Conservation (phyloP, 2,113 vertebrate genomes). For the Pipra filicauda region DNA sequence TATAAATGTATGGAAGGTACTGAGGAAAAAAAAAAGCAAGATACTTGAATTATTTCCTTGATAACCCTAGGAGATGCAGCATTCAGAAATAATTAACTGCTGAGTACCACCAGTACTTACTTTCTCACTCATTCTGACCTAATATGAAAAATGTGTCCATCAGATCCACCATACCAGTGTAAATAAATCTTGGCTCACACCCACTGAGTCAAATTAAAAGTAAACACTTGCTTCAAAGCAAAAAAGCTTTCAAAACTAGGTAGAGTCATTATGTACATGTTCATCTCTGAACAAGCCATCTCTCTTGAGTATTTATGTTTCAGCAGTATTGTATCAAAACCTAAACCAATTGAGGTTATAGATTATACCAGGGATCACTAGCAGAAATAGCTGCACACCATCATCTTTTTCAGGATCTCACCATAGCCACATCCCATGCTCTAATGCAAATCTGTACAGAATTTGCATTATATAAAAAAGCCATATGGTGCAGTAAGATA, state of each 20-base stretch:
- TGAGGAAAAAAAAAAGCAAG: neutral
- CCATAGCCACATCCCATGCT: neutral
- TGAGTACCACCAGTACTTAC: neutral
- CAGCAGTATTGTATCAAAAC: neutral
- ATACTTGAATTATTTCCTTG: neutral
- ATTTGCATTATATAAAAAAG: neutral
- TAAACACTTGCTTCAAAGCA: neutral
- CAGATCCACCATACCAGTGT: neutral
- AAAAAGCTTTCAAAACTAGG: neutral
- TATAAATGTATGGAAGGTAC: neutral
- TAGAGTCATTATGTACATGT: neutral
- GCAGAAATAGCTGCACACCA: neutral
- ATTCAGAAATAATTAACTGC: neutral
- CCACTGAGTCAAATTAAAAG: neutral
- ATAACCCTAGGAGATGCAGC: neutral
- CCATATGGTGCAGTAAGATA: neutral
- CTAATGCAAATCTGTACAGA: neutral
- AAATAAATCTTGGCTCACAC: neutral
- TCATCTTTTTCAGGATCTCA: neutral
- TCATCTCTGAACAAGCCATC: neutral
- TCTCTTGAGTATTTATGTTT: neutral
- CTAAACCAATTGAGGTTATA: neutral
- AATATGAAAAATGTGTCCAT: neutral
- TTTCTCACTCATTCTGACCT: neutral
- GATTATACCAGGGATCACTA: neutral